Conservation (phyloP, 2,888 invertebrate genomes). For the Adelognathus sp. region DNA sequence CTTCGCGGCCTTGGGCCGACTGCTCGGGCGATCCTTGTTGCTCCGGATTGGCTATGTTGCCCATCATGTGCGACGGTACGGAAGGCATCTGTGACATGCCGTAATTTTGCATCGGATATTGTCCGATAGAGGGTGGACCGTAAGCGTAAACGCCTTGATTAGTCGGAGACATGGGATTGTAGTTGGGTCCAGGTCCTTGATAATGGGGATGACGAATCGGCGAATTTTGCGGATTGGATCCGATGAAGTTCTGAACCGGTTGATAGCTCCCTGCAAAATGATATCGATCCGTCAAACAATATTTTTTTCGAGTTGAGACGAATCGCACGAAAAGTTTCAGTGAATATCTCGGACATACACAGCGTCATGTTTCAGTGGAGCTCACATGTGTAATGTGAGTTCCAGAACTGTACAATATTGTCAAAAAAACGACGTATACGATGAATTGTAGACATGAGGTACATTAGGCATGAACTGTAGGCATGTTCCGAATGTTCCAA, state of each 20-base stretch:
- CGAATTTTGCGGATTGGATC: conserved; percentile 82
- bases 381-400: too few relatives aligned
- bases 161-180: conserved; percentile 75
- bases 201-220: conserved; percentile 83
- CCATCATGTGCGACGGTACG: conserved; percentile 71
- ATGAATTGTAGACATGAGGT: too few relatives aligned
- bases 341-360: too few relatives aligned
- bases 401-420: too few relatives aligned
- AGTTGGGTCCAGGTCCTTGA: conserved; percentile 76
- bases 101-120: conserved; percentile 73
- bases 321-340: background rate
- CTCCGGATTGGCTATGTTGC: conserved; percentile 65
- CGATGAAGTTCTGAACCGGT: conserved; percentile 83
- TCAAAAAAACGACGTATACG: too few relatives aligned
- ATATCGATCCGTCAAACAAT: background rate
- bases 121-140: conserved; percentile 70
- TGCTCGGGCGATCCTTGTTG: conserved; percentile 65
- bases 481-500: too few relatives aligned
- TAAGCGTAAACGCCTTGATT: conserved; percentile 75
- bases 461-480: too few relatives aligned
- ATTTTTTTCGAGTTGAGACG: background rate
- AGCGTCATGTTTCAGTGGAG: too few relatives aligned
- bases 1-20: conserved; percentile 70
- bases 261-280: conserved; percentile 79
- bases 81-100: conserved; percentile 70